phyloP scores from a whole-genome alignment of 2,797 vertebrate genomes.

The Mionectes olivaceus region DNA sequence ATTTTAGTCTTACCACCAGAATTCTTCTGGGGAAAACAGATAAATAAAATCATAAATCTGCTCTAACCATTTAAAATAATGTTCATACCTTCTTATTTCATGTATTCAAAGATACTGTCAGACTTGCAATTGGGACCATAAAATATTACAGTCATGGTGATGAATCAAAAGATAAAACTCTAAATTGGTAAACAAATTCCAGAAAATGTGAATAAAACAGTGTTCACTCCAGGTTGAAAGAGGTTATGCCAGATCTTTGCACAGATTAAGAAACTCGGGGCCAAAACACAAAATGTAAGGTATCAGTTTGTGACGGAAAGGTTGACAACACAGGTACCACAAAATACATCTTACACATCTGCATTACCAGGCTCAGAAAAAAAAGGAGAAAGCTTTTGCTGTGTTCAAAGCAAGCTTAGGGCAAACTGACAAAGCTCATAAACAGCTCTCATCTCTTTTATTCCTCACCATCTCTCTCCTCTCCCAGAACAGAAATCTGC shows the following conservation, averaged over 20 bases:
- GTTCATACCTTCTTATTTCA: background rate
- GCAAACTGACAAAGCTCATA: background rate
- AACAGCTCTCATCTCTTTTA: background rate
- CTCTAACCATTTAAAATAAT: background rate
- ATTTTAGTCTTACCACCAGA: background rate
- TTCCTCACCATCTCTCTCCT: background rate
- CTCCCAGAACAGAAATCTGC: background rate
- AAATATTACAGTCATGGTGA: background rate
- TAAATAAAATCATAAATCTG: background rate
- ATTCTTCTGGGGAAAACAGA: background rate
- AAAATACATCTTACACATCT: accelerated
- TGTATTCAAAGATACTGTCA: background rate
- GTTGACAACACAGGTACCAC: background rate
- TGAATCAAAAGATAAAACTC: background rate
- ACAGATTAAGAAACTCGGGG: background rate
- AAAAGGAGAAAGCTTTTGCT: background rate
- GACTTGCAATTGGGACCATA: background rate
- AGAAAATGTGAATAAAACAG: background rate
- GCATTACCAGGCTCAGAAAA: too few species aligned
- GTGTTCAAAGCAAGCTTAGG: background rate
- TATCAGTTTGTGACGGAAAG: background rate
- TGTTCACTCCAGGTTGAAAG: background rate
- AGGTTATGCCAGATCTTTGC: background rate
- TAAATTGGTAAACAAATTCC: background rate
- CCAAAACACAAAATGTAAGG: background rate